Conservation (phyloP, 1,140 invertebrate genomes). For the Drosophila repleta region DNA sequence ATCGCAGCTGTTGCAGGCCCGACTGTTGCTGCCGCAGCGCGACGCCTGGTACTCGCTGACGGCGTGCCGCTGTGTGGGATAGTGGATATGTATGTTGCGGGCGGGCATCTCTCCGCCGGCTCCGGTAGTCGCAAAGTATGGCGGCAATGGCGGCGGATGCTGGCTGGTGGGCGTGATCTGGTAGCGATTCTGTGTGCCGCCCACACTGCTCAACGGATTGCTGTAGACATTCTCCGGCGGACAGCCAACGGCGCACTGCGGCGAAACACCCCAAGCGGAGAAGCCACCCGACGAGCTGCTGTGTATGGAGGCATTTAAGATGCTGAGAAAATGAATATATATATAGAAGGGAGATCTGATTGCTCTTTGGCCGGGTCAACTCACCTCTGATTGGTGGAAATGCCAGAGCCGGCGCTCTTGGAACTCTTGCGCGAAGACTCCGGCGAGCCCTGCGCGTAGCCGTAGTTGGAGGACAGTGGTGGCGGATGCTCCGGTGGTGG, state of each 20-base stretch:
- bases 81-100: conserved; percentile 79
- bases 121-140: conserved; percentile 67
- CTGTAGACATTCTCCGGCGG: conserved; percentile 78
- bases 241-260: conserved; percentile 65
- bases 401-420: conserved; percentile 79
- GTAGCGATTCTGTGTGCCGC: conserved; percentile 75
- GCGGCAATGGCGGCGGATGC: conserved; percentile 78
- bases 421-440: conserved; percentile 82
- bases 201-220: conserved; percentile 76
- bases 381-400: conserved; percentile 83
- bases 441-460: conserved; percentile 78
- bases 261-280: conserved; percentile 79
- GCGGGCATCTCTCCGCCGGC: conserved; percentile 54
- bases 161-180: conserved; percentile 82
- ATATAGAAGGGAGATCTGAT: not conserved
- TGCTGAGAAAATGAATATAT: conserved; percentile 37
- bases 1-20: conserved; percentile 80
- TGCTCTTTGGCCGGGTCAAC: not conserved
- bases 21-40: conserved; percentile 74
- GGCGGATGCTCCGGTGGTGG: conserved; percentile 92
- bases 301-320: conserved; percentile 80
- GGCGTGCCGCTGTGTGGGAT: conserved; percentile 76
- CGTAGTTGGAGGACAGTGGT: conserved; percentile 84
- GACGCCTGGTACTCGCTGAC: conserved; percentile 78
- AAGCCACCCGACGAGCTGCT: conserved; percentile 83